phyloP scores from a whole-genome alignment of 2,797 vertebrate species.

The Salarias fasciatus region DNA sequence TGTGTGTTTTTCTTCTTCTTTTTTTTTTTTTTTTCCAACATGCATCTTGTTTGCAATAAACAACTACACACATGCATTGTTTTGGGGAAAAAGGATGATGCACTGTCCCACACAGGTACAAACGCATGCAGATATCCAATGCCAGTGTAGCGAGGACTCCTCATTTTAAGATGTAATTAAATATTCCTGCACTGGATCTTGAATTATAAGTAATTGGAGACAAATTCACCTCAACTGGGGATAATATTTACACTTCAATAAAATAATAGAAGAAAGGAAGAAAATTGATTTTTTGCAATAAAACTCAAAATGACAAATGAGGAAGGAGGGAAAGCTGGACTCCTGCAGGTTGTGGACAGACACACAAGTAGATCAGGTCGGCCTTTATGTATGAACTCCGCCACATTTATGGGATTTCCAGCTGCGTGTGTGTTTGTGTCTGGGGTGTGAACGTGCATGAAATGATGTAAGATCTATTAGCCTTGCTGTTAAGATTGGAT shows the following conservation, averaged over 20 bases:
- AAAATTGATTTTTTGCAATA: background rate
- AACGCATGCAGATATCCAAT: slow-evolving; percentile 22
- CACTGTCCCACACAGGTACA: background rate
- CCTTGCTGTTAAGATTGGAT: too few relatives aligned
- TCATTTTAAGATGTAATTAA: slow-evolving; percentile 15
- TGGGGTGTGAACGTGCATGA: too few relatives aligned
- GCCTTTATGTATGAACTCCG: slow-evolving; percentile 56
- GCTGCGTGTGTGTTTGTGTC: slow-evolving; percentile 29
- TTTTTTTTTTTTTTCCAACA: slow-evolving; percentile 1
- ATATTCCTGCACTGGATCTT: background rate
- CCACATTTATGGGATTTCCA: slow-evolving; percentile 66
- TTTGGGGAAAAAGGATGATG: slow-evolving; percentile 32
- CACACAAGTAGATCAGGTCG: slow-evolving; percentile 52
- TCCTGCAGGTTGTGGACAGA: slow-evolving; percentile 31
- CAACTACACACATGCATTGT: slow-evolving; percentile 40
- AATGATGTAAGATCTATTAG: too few relatives aligned
- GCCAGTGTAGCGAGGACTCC: slow-evolving; percentile 12
- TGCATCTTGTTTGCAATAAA: slow-evolving; percentile 30
- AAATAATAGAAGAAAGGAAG: background rate
- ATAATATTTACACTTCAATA: background rate
- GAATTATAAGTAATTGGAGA: slow-evolving; percentile 1
- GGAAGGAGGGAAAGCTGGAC: slow-evolving; percentile 16
- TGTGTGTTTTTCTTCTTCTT: slow-evolving; percentile 40
- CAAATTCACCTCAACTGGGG: slow-evolving; percentile 11
- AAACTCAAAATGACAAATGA: slow-evolving; percentile 40